Conservation (phyloP, 2,113 vertebrate genomes). For the Tupaia chinensis region DNA sequence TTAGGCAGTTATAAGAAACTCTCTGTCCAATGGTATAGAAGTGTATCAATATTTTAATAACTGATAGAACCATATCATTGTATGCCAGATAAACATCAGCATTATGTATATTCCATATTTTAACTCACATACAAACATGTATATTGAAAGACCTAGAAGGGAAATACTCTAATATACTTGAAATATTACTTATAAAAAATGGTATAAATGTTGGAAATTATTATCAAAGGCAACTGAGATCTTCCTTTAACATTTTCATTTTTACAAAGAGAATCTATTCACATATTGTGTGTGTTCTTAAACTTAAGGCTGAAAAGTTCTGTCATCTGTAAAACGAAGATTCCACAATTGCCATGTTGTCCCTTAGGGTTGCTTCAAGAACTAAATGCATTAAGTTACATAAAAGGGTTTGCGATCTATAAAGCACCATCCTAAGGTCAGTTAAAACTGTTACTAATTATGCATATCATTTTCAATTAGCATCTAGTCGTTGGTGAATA, state of each 20-base stretch:
- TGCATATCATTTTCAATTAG: constrained; percentile 11
- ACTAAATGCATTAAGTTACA: neutral
- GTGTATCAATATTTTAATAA: neutral
- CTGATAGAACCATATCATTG: neutral
- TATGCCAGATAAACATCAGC: neutral
- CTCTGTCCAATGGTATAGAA: neutral
- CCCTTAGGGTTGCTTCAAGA: neutral
- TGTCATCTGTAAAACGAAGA: neutral
- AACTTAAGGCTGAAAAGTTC: neutral
- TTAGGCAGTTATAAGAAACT: neutral
- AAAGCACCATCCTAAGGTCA: neutral
- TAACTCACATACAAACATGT: neutral
- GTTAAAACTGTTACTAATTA: neutral
- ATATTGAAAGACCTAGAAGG: neutral
- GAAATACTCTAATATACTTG: neutral
- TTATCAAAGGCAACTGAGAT: neutral
- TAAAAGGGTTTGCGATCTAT: neutral
- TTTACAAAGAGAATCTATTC: neutral
- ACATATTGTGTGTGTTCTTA: neutral
- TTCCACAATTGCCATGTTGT: neutral
- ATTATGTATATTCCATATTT: neutral
- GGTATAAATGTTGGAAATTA: neutral
- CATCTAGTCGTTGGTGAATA: neutral
- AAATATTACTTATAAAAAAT: neutral
- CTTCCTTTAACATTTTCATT: neutral